Conservation (phyloP, 2,888 invertebrate species). For the Agonopterix alstromeriana region DNA sequence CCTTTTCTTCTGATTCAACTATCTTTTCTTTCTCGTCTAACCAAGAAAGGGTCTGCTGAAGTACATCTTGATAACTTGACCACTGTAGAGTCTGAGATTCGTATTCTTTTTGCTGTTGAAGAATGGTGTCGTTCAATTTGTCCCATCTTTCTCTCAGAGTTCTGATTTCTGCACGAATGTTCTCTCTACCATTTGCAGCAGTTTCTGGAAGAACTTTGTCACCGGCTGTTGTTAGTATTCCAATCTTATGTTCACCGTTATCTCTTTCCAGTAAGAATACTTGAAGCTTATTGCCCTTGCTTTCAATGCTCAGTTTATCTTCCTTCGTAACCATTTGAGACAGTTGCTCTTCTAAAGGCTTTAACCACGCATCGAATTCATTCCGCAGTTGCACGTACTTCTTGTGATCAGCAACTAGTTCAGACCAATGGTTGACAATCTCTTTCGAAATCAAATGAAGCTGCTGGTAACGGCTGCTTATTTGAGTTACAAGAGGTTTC, state of each 20-base stretch:
- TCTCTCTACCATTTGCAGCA: constrained; percentile 92
- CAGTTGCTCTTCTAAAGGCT: constrained; percentile 81
- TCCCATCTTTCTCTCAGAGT: constrained; percentile 92
- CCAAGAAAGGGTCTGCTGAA: constrained; percentile 91
- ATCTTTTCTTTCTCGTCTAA: constrained; percentile 89
- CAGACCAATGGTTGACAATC: constrained; percentile 89
- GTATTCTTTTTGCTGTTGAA: constrained; percentile 89
- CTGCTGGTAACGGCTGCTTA: constrained; percentile 91
- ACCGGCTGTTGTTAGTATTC: constrained; percentile 84
- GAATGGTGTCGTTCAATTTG: constrained; percentile 87
- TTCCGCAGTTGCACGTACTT: constrained; percentile 85
- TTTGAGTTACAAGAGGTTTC: constrained; percentile 91
- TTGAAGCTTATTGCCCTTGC: constrained; percentile 82
- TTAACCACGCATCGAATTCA: constrained; percentile 86
- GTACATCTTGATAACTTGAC: constrained; percentile 89
- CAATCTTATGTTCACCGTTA: constrained; percentile 87
- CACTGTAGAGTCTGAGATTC: constrained; percentile 90
- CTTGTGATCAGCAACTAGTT: constrained; percentile 88
- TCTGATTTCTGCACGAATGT: constrained; percentile 89
- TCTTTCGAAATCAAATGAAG: constrained; percentile 89
- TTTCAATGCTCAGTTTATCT: constrained; percentile 80
- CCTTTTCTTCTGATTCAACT: constrained; percentile 82
- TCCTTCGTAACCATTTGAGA: constrained; percentile 80
- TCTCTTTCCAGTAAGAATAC: constrained; percentile 87
- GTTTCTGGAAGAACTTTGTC: constrained; percentile 96